A percentile compares a stretch with the other conserved stretches of the same genome.
Conservation (phyloP, 2,113 vertebrate species). For the Euleptes europaea region DNA sequence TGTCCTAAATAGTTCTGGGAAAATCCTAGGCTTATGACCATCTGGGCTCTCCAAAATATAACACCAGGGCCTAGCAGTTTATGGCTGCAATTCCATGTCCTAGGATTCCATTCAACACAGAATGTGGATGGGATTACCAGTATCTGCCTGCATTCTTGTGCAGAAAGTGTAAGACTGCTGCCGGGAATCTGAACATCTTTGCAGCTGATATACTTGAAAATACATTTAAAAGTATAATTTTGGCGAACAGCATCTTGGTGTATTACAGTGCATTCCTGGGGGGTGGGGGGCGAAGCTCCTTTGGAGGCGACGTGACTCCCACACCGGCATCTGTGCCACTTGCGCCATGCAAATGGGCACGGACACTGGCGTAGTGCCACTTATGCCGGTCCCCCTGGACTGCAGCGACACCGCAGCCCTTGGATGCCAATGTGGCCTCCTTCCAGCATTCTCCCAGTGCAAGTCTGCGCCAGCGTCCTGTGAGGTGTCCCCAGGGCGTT, state of each 20-base stretch:
- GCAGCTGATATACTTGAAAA: background rate
- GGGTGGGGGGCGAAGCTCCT: no score
- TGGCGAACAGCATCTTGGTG: background rate
- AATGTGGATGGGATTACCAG: background rate
- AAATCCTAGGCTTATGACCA: background rate
- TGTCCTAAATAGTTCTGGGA: background rate
- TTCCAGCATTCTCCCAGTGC: no score
- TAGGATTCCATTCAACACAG: background rate
- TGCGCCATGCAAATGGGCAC: no score
- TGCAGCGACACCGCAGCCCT: no score
- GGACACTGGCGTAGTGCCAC: no score
- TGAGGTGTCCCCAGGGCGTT: no score
- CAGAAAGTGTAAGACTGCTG: background rate
- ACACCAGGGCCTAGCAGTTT: background rate
- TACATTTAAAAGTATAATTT: background rate
- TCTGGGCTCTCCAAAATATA: background rate
- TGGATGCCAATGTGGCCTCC: no score
- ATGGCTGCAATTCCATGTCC: background rate
- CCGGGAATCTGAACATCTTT: background rate
- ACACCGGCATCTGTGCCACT: no score
- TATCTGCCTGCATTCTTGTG: background rate
- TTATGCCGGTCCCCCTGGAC: no score
- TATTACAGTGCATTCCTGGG: no score
- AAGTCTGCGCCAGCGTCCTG: no score
- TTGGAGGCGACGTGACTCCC: no score